Base-by-base conservation (phyloP, 2,888 invertebrate species). In the Octodonta nipae region DNA sequence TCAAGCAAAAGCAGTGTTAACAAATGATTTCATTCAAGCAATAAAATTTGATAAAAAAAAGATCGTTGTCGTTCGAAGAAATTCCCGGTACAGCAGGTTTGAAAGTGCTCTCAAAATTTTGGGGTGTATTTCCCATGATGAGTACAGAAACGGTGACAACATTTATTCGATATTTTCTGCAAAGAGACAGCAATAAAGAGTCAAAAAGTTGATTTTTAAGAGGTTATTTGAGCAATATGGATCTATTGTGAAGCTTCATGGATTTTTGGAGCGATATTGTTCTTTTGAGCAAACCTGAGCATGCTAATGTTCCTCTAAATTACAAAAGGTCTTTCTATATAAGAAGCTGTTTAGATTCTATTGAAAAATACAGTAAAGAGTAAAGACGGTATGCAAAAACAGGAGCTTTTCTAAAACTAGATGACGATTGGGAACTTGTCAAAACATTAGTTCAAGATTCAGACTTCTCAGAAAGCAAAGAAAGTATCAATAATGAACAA, bases 1-100 rank as follows among this genome's bases (percentile, higher is more conserved):
- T n/a, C n/a, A n/a, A n/a, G n/a, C n/a, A n/a, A n/a, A n/a, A n/a
- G n/a, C n/a, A n/a, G n/a, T n/a, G n/a, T n/a, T n/a, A n/a, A n/a
- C n/a, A n/a, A n/a, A n/a, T n/a, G n/a, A n/a, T n/a, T n/a, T n/a
- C n/a, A n/a, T n/a, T n/a, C n/a, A n/a, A n/a, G n/a, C n/a, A n/a
- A n/a, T n/a, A n/a, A n/a, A n/a, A n/a, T n/a, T n/a, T n/a, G n/a
- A n/a, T n/a, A n/a, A n/a, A n/a, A n/a, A n/a, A n/a, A n/a, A n/a
- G n/a, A n/a, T n/a, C n/a, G n/a, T n/a, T n/a, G n/a, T n/a, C 73
- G 1, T 76, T 77, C 49, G 74, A 76, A 38, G 71, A 74, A 1
- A 67, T 78, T 12, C 78, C 78, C 1, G 76, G 77, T 1, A 77
- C 78, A 0, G 63, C 63, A 33, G 50, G 66, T 13, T 56, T 77